These are phyloP conservation scores for Chloebia gouldiae DNA, from an alignment of 2,113 vertebrate genomes.

Conservation along the genomic window DNA sequence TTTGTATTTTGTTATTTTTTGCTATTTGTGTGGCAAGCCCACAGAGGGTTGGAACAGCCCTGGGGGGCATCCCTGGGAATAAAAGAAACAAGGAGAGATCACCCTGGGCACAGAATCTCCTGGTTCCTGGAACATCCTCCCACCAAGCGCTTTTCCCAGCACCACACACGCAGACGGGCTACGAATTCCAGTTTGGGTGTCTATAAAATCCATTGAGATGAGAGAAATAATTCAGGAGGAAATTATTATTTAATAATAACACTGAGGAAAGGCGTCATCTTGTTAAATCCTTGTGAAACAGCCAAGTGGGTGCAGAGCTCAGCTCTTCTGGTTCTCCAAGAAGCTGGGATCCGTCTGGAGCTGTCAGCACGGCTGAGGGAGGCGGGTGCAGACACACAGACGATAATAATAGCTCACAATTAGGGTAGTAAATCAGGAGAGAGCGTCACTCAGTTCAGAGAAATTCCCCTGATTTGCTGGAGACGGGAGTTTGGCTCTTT, in stretches of 20 bases:
- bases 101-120: rapidly evolving
- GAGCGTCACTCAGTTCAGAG: background rate
- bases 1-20: background rate
- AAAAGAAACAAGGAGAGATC: background rate
- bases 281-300: background rate
- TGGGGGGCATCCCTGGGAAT: background rate
- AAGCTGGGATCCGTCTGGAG: background rate
- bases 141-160: background rate
- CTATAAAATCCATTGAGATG: background rate
- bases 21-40: background rate
- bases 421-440: constrained; percentile 5
- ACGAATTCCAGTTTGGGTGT: background rate
- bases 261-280: background rate
- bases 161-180: rapidly evolving
- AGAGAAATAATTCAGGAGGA: background rate
- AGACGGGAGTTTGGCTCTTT: background rate
- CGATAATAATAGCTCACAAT: background rate
- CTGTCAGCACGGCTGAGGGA: background rate
- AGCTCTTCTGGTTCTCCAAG: background rate
- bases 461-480: background rate
- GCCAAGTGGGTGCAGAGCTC: constrained; percentile 25
- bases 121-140: background rate
- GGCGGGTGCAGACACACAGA: background rate
- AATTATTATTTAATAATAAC: background rate
- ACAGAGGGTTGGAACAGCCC: background rate